Conservation (phyloP, 2,797 vertebrate species). For the Borostomias antarcticus region DNA sequence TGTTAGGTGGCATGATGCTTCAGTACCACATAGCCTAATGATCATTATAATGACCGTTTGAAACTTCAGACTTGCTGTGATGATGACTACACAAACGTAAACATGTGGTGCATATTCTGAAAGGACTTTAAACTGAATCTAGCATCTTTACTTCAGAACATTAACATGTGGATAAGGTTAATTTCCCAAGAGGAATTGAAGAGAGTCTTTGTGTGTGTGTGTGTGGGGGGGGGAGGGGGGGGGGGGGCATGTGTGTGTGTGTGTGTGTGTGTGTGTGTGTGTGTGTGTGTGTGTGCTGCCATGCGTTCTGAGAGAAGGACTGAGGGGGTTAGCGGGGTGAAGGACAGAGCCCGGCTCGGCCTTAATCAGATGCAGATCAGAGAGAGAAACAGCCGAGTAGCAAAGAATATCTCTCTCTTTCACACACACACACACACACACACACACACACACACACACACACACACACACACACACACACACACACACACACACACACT, state of each 20-base stretch:
- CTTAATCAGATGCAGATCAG: slow-evolving; percentile 93
- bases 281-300: slow-evolving; percentile 72
- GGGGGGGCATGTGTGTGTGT: slow-evolving; percentile 8
- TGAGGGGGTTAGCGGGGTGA: slow-evolving; percentile 86
- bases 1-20: too few species aligned
- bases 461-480: neutral
- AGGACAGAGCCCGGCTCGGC: slow-evolving; percentile 82
- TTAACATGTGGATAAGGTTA: too few species aligned
- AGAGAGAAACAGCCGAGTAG: slow-evolving; percentile 86
- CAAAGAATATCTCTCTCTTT: slow-evolving; percentile 76
- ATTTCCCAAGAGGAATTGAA: too few species aligned
- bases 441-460: neutral
- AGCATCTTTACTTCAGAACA: too few species aligned
- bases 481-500: slow-evolving; percentile 10
- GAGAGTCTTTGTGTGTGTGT: slow-evolving; percentile 8
- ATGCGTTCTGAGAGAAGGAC: slow-evolving; percentile 79
- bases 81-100: too few species aligned
- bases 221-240: too few species aligned
- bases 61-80: too few species aligned
- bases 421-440: neutral
- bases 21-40: too few species aligned
- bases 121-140: too few species aligned
- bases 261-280: neutral
- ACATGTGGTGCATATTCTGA: too few species aligned
- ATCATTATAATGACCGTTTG: too few species aligned